Evolutionary conservation across 2,888 invertebrate genomes (phyloP).

Genomic region (Dynastes maya): DNA sequence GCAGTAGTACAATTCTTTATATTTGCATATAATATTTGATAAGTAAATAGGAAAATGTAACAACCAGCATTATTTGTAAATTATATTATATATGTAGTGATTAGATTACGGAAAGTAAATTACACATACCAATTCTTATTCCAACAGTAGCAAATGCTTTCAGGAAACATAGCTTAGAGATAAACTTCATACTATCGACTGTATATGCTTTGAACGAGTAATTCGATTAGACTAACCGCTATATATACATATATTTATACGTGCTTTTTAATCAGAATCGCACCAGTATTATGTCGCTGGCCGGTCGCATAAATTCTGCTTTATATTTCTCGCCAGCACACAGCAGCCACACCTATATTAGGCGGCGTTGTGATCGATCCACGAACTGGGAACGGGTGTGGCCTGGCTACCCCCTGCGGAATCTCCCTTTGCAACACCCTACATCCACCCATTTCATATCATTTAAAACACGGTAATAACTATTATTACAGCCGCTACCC

Average conservation of each 20-base stretch:
- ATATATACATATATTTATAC: background rate
- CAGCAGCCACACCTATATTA: slow-evolving; percentile 54
- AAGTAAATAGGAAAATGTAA: too few relatives aligned
- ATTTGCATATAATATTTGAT: too few relatives aligned
- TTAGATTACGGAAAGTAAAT: too few relatives aligned
- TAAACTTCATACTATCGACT: too few relatives aligned
- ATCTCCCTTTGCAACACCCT: slow-evolving; percentile 52
- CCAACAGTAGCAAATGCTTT: too few relatives aligned
- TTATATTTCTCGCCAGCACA: slow-evolving; percentile 39
- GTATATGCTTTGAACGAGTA: too few relatives aligned
- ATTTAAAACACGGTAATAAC: slow-evolving; percentile 45
- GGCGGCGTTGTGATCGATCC: slow-evolving; percentile 56
- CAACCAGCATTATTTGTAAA: too few relatives aligned
- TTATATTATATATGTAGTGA: too few relatives aligned
- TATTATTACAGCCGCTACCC: slow-evolving; percentile 40
- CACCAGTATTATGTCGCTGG: slow-evolving; percentile 14
- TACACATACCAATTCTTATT: too few relatives aligned
- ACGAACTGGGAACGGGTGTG: slow-evolving; percentile 54
- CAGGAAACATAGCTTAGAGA: too few relatives aligned
- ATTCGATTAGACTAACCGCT: too few relatives aligned
- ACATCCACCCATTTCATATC: slow-evolving; percentile 50
- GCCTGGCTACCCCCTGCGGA: slow-evolving; percentile 52
- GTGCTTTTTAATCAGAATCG: slow-evolving; percentile 20
- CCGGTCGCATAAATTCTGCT: slow-evolving; percentile 26
- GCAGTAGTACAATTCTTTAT: too few relatives aligned